Base-by-base conservation (phyloP, 2,797 vertebrate genomes). In the Glyptemys insculpta region DNA sequence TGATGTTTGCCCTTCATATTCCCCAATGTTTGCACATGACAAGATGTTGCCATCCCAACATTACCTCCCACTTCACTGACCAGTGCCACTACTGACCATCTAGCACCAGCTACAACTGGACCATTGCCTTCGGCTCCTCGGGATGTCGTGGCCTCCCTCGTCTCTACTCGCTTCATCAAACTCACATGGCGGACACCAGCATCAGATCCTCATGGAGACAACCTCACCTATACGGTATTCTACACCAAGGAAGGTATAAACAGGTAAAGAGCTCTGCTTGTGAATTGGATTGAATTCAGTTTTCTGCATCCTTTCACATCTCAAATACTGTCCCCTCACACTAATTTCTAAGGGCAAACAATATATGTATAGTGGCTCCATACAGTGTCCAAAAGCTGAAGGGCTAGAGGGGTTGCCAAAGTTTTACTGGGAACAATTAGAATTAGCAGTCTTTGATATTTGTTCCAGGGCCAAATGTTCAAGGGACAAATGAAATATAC, bases 1-100 rank as follows among this genome's bases (percentile, higher is more conserved):
- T 98, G 98, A 94, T 98, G 98, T 98, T 98, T 98, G 98, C 98
- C 98, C 98, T 98, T 98, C 98, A 98, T 98, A 94, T 97, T 97
- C 97, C 98, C 98, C 98, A 97, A 98, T 98, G 98, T 98, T 98
- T 98, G 88, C 98, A 98, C 99, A 98, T 98, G 98, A 98, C 98
- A 99, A 99, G 99, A 99, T 99, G 98, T 99, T 99, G 98, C 99
- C 99, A 98, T 99, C 98, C 99, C 99, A 98, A 99, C 99, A 98
- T 98, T 98, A 98, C 98, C 98, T 97, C 98, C 99, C 99, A 99
- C 99, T 98, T 99, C 99, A 99, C 99, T 99, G 99, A 99, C 99
- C 99, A 99, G 99, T 99, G 99, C 99, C 99, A 99, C 99, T 99
- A 99, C 99, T 99, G 99, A 99, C 99, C 99, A 99, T 99, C 99